phyloP scores from a whole-genome alignment of 2,113 vertebrate genomes.

The Poeciliopsis prolifica region DNA sequence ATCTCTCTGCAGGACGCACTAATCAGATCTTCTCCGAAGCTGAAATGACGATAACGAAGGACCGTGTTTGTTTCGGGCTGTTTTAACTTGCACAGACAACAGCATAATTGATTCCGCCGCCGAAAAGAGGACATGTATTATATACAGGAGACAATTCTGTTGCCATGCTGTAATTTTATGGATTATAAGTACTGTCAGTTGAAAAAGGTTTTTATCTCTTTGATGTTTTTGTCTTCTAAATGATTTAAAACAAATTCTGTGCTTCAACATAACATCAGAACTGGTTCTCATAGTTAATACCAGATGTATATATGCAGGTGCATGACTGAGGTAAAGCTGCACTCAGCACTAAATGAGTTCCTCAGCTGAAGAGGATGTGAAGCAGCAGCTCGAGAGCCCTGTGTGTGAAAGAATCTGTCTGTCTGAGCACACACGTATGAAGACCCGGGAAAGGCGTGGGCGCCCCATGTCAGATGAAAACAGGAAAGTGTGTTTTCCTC shows the following conservation, averaged over 20 bases:
- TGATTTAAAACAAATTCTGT: neutral
- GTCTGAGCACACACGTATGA: neutral
- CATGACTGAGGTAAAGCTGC: neutral
- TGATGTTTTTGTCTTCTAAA: neutral
- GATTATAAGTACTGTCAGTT: neutral
- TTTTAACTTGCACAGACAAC: slow-evolving; percentile 35
- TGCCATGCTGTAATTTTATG: neutral
- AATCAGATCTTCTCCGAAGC: slow-evolving; percentile 46
- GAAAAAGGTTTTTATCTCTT: neutral
- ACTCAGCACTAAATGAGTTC: neutral
- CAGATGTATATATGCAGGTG: neutral
- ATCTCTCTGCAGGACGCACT: slow-evolving; percentile 1
- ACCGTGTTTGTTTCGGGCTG: slow-evolving; percentile 43
- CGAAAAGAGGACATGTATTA: slow-evolving; percentile 27
- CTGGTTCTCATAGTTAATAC: neutral
- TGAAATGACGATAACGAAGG: slow-evolving; percentile 29
- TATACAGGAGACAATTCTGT: slow-evolving; percentile 13
- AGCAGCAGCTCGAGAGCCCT: neutral
- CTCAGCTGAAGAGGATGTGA: slow-evolving; percentile 13
- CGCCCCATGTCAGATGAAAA: neutral
- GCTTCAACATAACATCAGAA: neutral
- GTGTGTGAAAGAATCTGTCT: slow-evolving; percentile 2
- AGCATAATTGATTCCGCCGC: slow-evolving; percentile 14
- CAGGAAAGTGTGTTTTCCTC: slow-evolving; percentile 5
- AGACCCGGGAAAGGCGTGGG: neutral